These are phyloP conservation scores for Pomacea maculata DNA, from an alignment of 1,140 invertebrate species.

Conservation along the genomic window DNA sequence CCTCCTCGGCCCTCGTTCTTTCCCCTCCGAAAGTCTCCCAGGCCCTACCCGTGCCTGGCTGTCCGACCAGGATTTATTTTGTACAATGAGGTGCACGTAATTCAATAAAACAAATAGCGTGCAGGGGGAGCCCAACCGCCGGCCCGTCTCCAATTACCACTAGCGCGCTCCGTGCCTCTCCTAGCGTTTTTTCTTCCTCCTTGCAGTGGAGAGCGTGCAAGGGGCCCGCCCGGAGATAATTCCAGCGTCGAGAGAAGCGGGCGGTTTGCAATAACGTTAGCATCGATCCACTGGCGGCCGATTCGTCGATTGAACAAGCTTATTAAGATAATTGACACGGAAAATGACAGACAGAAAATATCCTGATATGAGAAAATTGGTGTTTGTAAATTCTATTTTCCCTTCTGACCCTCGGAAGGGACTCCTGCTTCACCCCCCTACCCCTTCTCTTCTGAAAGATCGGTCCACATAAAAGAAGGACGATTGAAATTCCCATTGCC, in stretches of 20 bases:
- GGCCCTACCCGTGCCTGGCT: conserved; percentile 2
- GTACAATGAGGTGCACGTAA: conserved; percentile 17
- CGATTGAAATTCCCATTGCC: too few relatives aligned
- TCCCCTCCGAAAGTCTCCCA: neutral
- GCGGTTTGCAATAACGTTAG: conserved; percentile 18
- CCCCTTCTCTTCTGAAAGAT: too few relatives aligned
- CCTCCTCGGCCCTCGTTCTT: too few relatives aligned
- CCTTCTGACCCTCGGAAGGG: conserved; percentile 11
- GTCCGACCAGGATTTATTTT: conserved; percentile 17
- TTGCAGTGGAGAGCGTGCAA: neutral
- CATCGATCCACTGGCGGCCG: conserved; percentile 13
- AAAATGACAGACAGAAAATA: conserved; percentile 31
- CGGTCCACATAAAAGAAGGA: too few relatives aligned
- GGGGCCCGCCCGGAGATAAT: conserved; percentile 6
- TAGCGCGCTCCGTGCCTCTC: conserved; percentile 10
- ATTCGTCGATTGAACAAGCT: conserved; percentile 32
- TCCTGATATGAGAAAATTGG: conserved; percentile 27
- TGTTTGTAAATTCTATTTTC: conserved; percentile 32
- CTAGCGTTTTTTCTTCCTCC: conserved; percentile 11
- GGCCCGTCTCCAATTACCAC: conserved; percentile 12
- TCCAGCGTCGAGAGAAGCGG: conserved; percentile 6
- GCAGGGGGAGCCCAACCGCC: neutral
- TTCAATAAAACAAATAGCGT: conserved; percentile 21
- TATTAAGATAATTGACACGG: conserved; percentile 34
- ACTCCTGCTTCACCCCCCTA: neutral